These are phyloP conservation scores for Rana temporaria DNA, from an alignment of 2,113 vertebrate genomes.

Conservation along the genomic window DNA sequence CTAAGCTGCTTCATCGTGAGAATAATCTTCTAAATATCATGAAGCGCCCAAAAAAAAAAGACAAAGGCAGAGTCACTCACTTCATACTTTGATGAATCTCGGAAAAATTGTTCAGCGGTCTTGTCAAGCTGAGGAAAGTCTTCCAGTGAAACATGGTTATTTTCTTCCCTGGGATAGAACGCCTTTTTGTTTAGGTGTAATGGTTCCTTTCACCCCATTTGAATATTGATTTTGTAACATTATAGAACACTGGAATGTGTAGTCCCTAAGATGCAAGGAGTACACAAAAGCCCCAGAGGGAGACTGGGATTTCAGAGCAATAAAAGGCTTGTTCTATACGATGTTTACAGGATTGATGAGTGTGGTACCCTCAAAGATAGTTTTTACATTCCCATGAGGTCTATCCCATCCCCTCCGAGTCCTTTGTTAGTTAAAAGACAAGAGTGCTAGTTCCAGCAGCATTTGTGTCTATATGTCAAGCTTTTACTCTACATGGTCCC, in stretches of 20 bases:
- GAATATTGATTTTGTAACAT: constrained; percentile 20
- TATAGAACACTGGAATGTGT: background rate
- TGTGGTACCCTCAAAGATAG: too few relatives aligned
- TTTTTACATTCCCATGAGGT: too few relatives aligned
- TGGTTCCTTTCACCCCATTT: background rate
- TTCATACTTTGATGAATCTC: constrained; percentile 24
- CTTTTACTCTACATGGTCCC: too few relatives aligned
- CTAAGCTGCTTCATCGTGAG: constrained; percentile 46
- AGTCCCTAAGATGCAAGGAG: background rate
- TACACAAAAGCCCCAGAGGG: background rate
- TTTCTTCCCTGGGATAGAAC: background rate
- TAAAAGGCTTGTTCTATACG: too few relatives aligned
- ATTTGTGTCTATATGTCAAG: too few relatives aligned
- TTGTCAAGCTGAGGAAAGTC: constrained; percentile 16
- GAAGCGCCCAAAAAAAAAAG: background rate
- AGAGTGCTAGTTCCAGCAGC: too few relatives aligned
- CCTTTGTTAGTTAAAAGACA: too few relatives aligned
- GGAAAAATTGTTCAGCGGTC: background rate
- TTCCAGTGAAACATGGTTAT: constrained; percentile 1
- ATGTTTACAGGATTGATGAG: too few relatives aligned
- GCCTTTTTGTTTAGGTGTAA: constrained; percentile 10
- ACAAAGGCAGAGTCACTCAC: constrained; percentile 9
- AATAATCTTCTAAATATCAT: constrained; percentile 40
- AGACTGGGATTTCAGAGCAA: background rate
- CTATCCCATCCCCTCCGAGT: too few relatives aligned